A percentile compares a stretch with the other conserved stretches of the same genome.
Conservation (phyloP, 1,140 invertebrate genomes). For the Tetramorium parvispinum region DNA sequence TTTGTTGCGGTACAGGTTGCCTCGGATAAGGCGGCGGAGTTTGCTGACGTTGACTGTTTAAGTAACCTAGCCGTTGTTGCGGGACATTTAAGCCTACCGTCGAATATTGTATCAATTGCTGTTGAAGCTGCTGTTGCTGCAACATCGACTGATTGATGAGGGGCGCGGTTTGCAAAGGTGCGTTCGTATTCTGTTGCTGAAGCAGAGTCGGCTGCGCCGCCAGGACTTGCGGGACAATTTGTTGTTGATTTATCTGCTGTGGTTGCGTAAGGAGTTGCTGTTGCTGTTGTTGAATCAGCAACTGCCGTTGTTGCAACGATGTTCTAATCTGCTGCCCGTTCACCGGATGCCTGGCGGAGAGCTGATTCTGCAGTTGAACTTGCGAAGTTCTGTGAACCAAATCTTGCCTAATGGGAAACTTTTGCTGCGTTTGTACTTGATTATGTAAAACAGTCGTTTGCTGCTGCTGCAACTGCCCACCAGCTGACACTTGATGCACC, state of each 20-base stretch:
- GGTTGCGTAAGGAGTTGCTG: conserved; percentile 59
- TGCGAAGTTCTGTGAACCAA: conserved; percentile 78
- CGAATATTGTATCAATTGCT: conserved; percentile 78
- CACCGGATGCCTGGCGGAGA: conserved; percentile 79
- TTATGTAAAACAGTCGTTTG: conserved; percentile 74
- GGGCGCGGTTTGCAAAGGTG: conserved; percentile 75
- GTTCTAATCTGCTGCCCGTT: conserved; percentile 83
- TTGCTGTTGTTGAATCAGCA: conserved; percentile 73
- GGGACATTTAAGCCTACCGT: conserved; percentile 74
- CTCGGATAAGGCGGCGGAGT: conserved; percentile 84
- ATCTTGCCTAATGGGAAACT: conserved; percentile 83
- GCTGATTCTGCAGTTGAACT: conserved; percentile 78
- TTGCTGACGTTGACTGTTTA: conserved; percentile 83
- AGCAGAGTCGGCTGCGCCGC: conserved; percentile 72
- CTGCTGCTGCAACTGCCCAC: conserved; percentile 67
- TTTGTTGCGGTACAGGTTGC: conserved; percentile 81
- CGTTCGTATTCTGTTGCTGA: conserved; percentile 78
- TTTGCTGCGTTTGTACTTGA: conserved; percentile 84
- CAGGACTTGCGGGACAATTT: conserved; percentile 72
- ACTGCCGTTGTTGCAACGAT: conserved; percentile 80
- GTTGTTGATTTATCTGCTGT: conserved; percentile 70
- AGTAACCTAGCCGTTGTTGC: conserved; percentile 83
- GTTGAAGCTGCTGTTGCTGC: conserved; percentile 76
- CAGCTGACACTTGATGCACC: conserved; percentile 64
- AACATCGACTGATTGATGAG: conserved; percentile 75